Evolutionary conservation across 1,140 invertebrate genomes (phyloP), one percentile per base, ranked within the genome.

Genomic region (Neuroterus valhalla): DNA sequence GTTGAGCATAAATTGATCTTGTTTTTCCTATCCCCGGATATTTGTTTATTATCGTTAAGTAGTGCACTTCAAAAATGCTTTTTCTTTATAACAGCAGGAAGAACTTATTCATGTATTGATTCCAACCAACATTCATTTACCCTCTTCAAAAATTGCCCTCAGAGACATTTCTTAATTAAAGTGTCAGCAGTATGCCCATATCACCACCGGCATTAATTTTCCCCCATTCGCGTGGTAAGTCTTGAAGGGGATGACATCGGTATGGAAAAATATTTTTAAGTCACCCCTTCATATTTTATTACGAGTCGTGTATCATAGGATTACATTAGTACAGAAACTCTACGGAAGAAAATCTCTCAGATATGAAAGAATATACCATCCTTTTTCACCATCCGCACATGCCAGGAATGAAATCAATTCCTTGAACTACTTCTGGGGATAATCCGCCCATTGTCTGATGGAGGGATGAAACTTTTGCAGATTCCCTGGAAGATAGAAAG

Each of bases 351-450:
- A 23, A 10, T 19, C n/a, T 68, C 14, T 4, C 0, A 69, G 44
- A 69, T 46, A 69, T 23, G 43, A 26, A 21, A 68, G 42, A 21
- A 23, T 23, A 44, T 31, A 31, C 31, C 2, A 31, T 14, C 14
- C 50, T 17, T n/a, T 21, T 66, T 44, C 15, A 21, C 46, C 6
- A 71, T 71, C 62, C 52, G 71, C 74, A 72, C 66, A 77, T 75
- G 74, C 77, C 70, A 78, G 73, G 78, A 72, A 73, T 74, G 48
- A 68, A 69, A 70, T 68, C 68, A 68, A 80, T 76, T 72, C 48
- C 74, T 66, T 55, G 44, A 44, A 66, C 66, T 66, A 15, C 55
- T 77, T 74, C 38, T 75, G 17, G 21, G 46, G 67, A 81, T 81
- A 78, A 79, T 77, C 71, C 68, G 14, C 19, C 67, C 43, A 70